Percentiles rank a stretch among this genome's conserved stretches.
Evolutionary conservation across 2,888 invertebrate genomes (phyloP).

Genomic region (Graphium colonna): DNA sequence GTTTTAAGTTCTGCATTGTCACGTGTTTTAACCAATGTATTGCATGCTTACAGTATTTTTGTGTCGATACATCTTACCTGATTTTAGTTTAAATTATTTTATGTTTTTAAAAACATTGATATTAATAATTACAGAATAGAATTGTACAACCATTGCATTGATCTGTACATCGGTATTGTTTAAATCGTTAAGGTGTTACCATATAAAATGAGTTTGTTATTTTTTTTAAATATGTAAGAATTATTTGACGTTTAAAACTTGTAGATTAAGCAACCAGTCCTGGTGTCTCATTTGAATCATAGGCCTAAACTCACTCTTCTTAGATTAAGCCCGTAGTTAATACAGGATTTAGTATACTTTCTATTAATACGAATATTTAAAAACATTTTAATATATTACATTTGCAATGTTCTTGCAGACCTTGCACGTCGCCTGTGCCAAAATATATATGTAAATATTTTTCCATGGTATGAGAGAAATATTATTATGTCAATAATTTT

Average conservation of each 20-base stretch:
- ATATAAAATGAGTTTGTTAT: not conserved
- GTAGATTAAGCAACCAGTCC: constrained; percentile 17
- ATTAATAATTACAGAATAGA: constrained; percentile 53
- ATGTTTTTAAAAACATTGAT: constrained; percentile 53
- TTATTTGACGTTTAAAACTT: not conserved
- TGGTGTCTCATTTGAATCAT: constrained; percentile 38
- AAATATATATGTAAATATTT: constrained; percentile 62
- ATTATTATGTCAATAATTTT: constrained; percentile 41
- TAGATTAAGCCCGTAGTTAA: constrained; percentile 71
- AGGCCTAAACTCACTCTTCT: constrained; percentile 67
- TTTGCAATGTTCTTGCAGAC: constrained; percentile 49
- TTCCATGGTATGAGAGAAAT: constrained; percentile 49
- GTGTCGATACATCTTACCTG: not conserved
- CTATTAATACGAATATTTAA: constrained; percentile 45
- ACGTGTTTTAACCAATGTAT: not conserved
- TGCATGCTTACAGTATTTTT: not conserved
- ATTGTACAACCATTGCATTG: constrained; percentile 40
- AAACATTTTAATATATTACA: constrained; percentile 38
- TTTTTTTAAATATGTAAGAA: not conserved
- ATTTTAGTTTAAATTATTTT: constrained; percentile 33
- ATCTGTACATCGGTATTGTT: constrained; percentile 40
- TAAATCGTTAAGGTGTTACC: constrained; percentile 19
- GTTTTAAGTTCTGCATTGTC: too few relatives aligned
- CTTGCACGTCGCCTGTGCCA: constrained; percentile 72
- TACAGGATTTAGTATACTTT: constrained; percentile 67